Conservation (phyloP, 2,888 invertebrate species). For the Gymnoscelis rufifasciata region DNA sequence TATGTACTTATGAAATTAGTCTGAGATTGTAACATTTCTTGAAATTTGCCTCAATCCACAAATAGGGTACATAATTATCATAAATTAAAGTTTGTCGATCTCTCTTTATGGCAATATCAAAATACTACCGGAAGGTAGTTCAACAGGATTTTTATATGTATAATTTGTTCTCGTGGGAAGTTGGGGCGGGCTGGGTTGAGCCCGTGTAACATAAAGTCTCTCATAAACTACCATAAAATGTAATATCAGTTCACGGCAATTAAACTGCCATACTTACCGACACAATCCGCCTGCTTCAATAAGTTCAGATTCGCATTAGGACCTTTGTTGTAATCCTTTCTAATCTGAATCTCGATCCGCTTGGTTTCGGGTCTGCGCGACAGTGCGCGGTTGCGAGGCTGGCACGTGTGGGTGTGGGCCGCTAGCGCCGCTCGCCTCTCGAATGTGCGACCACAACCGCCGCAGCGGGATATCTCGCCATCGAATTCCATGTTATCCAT, state of each 20-base stretch:
- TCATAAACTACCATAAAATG: no score
- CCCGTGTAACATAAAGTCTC: no score
- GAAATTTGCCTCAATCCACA: no score
- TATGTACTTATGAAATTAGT: no score
- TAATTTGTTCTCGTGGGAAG: no score
- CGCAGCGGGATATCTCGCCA: slow-evolving; percentile 80
- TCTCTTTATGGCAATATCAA: no score
- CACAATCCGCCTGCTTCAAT: slow-evolving; percentile 31
- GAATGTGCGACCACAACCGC: slow-evolving; percentile 84
- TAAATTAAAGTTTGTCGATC: no score
- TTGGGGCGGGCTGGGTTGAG: no score
- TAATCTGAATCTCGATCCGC: slow-evolving; percentile 67
- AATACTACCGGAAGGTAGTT: no score
- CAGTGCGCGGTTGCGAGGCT: slow-evolving; percentile 64
- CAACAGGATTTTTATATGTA: no score
- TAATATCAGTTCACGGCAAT: neutral
- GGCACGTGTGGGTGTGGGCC: slow-evolving; percentile 85
- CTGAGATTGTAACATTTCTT: no score
- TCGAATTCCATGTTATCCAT: slow-evolving; percentile 82
- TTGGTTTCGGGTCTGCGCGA: slow-evolving; percentile 41
- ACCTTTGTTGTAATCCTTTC: slow-evolving; percentile 67
- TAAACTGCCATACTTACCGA: slow-evolving; percentile 30
- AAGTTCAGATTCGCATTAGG: slow-evolving; percentile 30
- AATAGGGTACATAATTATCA: no score
- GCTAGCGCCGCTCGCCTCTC: slow-evolving; percentile 85